These are phyloP conservation scores for Paguma larvata DNA, from an alignment of 2,797 vertebrate genomes.

Conservation along the genomic window DNA sequence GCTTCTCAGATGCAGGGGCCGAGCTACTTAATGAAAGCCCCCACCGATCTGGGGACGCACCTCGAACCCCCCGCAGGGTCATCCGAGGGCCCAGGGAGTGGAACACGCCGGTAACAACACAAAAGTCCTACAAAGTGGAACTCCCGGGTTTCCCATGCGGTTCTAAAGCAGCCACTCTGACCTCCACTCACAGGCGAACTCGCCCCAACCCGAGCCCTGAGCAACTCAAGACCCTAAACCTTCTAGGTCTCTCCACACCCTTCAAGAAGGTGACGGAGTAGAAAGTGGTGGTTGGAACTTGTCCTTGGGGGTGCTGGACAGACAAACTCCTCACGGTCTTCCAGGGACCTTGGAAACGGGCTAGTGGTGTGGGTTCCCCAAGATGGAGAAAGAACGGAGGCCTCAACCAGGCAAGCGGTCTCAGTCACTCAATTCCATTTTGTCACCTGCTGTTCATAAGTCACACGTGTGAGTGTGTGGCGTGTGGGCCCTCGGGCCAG, in stretches of 20 bases:
- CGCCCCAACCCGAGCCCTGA: neutral
- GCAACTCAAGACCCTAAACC: neutral
- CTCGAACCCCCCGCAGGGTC: neutral
- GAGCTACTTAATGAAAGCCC: neutral
- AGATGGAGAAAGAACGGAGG: accelerated
- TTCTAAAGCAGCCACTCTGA: accelerated
- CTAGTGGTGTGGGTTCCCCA: accelerated
- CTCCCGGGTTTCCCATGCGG: accelerated
- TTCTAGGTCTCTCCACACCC: accelerated
- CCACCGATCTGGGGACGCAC: accelerated
- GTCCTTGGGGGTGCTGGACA: neutral
- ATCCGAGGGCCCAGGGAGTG: accelerated
- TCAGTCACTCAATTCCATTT: accelerated
- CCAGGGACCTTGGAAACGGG: accelerated
- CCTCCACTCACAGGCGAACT: neutral
- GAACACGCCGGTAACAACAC: accelerated
- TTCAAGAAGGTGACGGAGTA: accelerated
- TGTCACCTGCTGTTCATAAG: accelerated
- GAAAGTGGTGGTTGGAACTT: neutral
- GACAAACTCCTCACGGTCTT: neutral
- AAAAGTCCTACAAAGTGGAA: accelerated
- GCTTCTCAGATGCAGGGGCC: neutral
- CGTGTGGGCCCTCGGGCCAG: accelerated
- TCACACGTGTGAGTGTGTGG: accelerated
- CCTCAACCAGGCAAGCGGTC: accelerated